Evolutionary conservation across 2,888 invertebrate species (phyloP).

Genomic region (Gnatocerus cornutus): DNA sequence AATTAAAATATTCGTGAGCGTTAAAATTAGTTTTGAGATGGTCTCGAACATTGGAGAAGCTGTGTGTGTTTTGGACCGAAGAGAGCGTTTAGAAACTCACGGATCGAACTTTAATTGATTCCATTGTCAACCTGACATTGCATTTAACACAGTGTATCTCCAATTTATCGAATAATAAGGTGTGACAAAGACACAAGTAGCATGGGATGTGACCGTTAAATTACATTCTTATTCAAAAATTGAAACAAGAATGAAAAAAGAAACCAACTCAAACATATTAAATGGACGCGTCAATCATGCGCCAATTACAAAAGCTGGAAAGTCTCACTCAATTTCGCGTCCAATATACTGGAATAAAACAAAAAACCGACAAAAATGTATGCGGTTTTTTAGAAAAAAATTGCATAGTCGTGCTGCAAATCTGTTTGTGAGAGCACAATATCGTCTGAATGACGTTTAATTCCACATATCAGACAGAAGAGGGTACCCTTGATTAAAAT

Average conservation of each 20-base stretch:
- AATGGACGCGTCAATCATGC: conserved; percentile 55
- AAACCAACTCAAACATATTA: conserved; percentile 49
- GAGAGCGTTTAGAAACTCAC: conserved; percentile 44
- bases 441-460: conserved; percentile 68
- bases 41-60: conserved; percentile 35
- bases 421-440: conserved; percentile 67
- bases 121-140: conserved; percentile 48
- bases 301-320: conserved; percentile 50
- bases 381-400: conserved; percentile 46
- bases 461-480: conserved; percentile 68
- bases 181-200: conserved; percentile 53
- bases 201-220: conserved; percentile 60
- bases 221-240: conserved; percentile 60
- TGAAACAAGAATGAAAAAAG: conserved; percentile 61
- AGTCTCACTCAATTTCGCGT: conserved; percentile 48
- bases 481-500: conserved; percentile 69
- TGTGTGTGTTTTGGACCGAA: conserved; percentile 40
- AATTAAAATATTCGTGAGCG: conserved; percentile 49
- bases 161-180: conserved; percentile 48
- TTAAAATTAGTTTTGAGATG: conserved; percentile 47
- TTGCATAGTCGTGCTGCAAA: conserved; percentile 59
- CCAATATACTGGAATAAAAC: conserved; percentile 45
- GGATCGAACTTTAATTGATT: conserved; percentile 52
- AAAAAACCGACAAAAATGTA: conserved; percentile 45
- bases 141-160: conserved; percentile 49